Evolutionary conservation across 2,797 vertebrate species (phyloP).

Genomic region (Coreius guichenoti): DNA sequence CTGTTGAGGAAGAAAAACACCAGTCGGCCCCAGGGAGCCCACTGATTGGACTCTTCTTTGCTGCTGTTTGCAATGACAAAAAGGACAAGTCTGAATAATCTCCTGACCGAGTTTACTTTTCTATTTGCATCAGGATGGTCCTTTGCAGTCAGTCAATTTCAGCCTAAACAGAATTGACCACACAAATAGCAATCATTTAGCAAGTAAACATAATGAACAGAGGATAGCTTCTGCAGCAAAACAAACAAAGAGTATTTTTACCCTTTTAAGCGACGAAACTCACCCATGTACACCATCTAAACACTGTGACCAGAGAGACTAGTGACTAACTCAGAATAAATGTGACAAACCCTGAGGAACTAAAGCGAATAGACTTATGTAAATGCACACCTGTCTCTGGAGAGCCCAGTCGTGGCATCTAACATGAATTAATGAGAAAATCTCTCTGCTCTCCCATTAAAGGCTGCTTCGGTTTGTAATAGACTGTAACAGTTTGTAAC

Average conservation of each 20-base stretch:
- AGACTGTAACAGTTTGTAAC: conserved; percentile 24
- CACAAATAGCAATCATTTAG: neutral
- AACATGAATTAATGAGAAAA: conserved; percentile 43
- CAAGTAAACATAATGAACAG: neutral
- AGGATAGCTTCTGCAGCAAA: neutral
- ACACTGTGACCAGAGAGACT: neutral
- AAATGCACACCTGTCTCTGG: conserved; percentile 48
- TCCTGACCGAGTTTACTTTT: conserved; percentile 9
- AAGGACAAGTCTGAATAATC: conserved; percentile 19
- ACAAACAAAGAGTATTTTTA: neutral
- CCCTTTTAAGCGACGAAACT: neutral
- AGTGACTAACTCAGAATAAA: conserved; percentile 18
- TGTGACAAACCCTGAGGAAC: conserved; percentile 41
- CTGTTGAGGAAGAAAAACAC: conserved; percentile 48
- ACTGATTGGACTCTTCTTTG: conserved; percentile 35
- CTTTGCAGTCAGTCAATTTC: neutral
- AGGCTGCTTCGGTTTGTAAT: conserved; percentile 35
- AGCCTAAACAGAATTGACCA: neutral
- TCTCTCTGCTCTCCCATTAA: conserved; percentile 17
- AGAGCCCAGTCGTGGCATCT: conserved; percentile 13
- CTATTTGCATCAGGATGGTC: neutral
- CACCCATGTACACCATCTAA: conserved; percentile 10
- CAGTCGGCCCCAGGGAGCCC: neutral
- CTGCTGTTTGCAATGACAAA: conserved; percentile 26
- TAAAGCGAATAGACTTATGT: conserved; percentile 45